Evolutionary conservation across 2,888 invertebrate species (phyloP).

Genomic region (Ditylenchus weischeri): DNA sequence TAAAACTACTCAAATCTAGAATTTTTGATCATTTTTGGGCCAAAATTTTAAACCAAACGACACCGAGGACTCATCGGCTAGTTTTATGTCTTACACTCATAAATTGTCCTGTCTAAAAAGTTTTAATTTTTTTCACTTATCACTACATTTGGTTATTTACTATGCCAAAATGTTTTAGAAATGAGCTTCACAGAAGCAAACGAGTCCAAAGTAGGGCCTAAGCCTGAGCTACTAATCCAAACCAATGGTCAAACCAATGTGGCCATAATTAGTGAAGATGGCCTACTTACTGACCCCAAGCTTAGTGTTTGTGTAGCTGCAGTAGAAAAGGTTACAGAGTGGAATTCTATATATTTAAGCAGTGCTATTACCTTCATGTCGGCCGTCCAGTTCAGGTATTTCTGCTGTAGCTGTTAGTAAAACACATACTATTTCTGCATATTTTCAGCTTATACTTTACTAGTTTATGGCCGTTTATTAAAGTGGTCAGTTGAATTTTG

Average conservation of each 20-base stretch:
- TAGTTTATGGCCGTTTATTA: conserved; percentile 21
- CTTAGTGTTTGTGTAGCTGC: background rate
- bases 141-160: no score
- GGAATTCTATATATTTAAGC: conserved; percentile 14
- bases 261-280: background rate
- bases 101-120: no score
- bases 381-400: conserved; percentile 8
- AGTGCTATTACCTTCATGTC: conserved; percentile 11
- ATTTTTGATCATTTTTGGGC: no score
- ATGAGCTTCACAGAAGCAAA: background rate
- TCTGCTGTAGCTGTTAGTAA: no score
- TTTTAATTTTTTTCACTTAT: no score
- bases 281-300: background rate
- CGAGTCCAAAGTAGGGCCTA: background rate
- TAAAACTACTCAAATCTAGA: no score
- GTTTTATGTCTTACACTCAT: no score
- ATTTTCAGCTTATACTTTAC: conserved; percentile 18
- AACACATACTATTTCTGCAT: no score
- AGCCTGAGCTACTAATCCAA: no score
- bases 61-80: no score
- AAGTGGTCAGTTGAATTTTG: conserved; percentile 13
- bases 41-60: no score
- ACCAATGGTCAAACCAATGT: background rate
- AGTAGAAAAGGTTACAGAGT: background rate
- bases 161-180: background rate